Conservation (phyloP, 2,797 vertebrate genomes). For the Sphenopsis melanotis region DNA sequence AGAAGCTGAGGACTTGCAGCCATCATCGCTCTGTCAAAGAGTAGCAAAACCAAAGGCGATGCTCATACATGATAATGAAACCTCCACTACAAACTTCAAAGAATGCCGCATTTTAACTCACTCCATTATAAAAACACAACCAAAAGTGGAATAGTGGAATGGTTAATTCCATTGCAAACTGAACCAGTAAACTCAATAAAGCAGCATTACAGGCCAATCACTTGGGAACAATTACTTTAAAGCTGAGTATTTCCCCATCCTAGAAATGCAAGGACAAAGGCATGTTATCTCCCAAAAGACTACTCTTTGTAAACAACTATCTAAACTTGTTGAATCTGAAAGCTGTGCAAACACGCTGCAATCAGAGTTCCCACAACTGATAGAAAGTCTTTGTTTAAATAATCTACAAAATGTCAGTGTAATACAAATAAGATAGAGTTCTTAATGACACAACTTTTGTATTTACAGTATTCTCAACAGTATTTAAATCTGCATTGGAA, state of each 20-base stretch:
- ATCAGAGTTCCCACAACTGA: conserved; percentile 42
- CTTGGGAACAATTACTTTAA: conserved; percentile 48
- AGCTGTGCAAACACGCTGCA: conserved; percentile 45
- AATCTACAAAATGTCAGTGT: conserved; percentile 63
- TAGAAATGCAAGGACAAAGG: conserved; percentile 29
- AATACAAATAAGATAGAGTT: conserved; percentile 66
- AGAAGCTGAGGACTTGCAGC: neutral
- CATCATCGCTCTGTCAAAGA: neutral
- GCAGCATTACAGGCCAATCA: conserved; percentile 14
- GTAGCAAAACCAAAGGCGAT: neutral
- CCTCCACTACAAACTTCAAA: neutral
- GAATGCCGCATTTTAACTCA: neutral
- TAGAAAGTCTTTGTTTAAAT: conserved; percentile 64
- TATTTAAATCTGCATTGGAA: conserved; percentile 61
- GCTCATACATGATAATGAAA: neutral
- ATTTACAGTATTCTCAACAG: conserved; percentile 71
- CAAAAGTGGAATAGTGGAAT: neutral
- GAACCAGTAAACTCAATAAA: conserved; percentile 24
- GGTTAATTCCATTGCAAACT: conserved; percentile 32
- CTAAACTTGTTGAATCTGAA: conserved; percentile 32
- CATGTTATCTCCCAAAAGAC: conserved; percentile 38
- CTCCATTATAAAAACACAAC: neutral
- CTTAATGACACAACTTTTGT: conserved; percentile 67
- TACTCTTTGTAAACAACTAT: conserved; percentile 41
- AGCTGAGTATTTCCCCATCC: neutral